These are phyloP conservation scores for Bradypodion ventrale DNA, from an alignment of 2,797 vertebrate genomes.

Conservation along the genomic window DNA sequence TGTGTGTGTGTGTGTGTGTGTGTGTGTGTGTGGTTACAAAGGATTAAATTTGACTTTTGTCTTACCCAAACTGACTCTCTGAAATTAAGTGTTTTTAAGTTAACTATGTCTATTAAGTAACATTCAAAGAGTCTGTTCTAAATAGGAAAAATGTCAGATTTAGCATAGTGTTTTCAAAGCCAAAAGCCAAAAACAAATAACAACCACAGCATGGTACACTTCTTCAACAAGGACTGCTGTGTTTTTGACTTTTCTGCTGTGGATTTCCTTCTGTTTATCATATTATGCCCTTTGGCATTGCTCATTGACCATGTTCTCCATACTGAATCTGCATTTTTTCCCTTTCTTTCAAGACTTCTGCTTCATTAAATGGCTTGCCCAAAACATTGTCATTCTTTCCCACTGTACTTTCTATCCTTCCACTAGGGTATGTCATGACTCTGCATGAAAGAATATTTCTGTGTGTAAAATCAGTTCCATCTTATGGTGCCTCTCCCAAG, in stretches of 20 bases:
- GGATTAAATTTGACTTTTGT: neutral
- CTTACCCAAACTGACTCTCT: too few species aligned
- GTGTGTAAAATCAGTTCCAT: too few species aligned
- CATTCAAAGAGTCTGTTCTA: neutral
- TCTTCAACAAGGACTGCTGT: neutral
- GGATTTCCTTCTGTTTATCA: neutral
- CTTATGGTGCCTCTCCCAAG: too few species aligned
- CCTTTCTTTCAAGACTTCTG: neutral
- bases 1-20: too few species aligned
- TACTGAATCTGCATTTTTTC: neutral
- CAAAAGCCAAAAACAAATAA: conserved; percentile 17
- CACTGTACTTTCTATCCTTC: too few species aligned
- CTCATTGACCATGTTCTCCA: neutral
- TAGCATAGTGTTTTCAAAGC: neutral
- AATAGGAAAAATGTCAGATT: neutral
- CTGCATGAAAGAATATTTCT: too few species aligned
- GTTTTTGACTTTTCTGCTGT: neutral
- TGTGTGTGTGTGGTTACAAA: neutral
- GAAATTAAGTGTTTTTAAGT: neutral
- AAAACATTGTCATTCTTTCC: too few species aligned
- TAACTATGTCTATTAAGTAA: neutral
- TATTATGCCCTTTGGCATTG: neutral
- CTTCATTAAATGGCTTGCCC: too few species aligned
- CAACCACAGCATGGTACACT: neutral
- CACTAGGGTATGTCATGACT: too few species aligned